These are phyloP conservation scores for Thyatira batis DNA, from an alignment of 2,888 invertebrate genomes.

Conservation along the genomic window DNA sequence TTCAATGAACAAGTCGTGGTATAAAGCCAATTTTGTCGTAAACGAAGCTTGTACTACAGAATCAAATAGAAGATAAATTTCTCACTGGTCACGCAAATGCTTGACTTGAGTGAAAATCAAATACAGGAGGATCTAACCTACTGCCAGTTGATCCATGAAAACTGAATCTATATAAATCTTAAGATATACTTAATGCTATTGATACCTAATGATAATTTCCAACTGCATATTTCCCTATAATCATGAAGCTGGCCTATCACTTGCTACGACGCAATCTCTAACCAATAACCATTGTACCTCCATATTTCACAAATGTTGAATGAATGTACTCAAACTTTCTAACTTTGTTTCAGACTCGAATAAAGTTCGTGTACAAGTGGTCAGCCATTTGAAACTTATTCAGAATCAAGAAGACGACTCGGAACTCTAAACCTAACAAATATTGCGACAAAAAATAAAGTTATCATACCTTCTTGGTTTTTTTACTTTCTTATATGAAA, in stretches of 20 bases:
- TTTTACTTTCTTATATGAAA: not conserved
- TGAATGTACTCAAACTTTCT: not conserved
- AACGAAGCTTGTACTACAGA: too few species aligned
- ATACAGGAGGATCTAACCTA: too few species aligned
- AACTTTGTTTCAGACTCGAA: conserved; percentile 48
- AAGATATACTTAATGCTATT: too few species aligned
- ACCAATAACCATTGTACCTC: not conserved
- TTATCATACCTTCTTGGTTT: not conserved
- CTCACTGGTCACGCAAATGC: too few species aligned
- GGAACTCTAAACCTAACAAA: conserved; percentile 24
- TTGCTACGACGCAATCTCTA: not conserved
- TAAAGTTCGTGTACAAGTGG: conserved; percentile 54
- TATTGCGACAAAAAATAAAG: not conserved
- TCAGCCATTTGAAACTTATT: conserved; percentile 25
- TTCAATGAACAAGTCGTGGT: not conserved
- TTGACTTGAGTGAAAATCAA: too few species aligned
- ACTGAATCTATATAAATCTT: too few species aligned
- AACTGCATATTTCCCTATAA: too few species aligned
- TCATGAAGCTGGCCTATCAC: too few species aligned
- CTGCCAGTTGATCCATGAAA: too few species aligned
- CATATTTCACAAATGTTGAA: not conserved
- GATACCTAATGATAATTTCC: too few species aligned
- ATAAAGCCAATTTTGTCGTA: not conserved
- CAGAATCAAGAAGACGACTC: conserved; percentile 36
- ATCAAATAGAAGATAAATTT: too few species aligned